Percentiles rank a stretch among this genome's conserved stretches.
Conservation (phyloP, 2,797 vertebrate species). For the Melanotaenia boesemani region DNA sequence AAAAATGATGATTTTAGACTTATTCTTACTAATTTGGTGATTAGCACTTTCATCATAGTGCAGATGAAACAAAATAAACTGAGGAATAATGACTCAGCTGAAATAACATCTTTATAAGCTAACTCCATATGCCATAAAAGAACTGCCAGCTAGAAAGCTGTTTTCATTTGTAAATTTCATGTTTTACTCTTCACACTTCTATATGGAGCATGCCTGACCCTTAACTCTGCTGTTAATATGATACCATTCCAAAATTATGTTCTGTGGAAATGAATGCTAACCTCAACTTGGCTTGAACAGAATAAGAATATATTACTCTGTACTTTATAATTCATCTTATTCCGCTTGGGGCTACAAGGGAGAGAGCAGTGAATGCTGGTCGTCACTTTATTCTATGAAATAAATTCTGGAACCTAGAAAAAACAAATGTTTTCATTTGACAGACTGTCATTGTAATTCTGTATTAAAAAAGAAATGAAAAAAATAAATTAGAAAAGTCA, state of each 20-base stretch:
- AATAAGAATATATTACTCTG: conserved; percentile 22
- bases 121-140: conserved; percentile 43
- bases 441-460: conserved; percentile 36
- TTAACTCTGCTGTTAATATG: conserved; percentile 41
- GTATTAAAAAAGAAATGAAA: neutral
- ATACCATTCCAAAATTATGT: conserved; percentile 28
- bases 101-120: conserved; percentile 28
- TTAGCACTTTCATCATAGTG: too few species aligned
- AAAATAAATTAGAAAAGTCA: conserved; percentile 4
- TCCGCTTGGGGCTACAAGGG: conserved; percentile 7
- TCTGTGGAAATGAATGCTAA: conserved; percentile 39
- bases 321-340: conserved; percentile 25
- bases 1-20: too few species aligned
- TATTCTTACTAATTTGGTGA: neutral
- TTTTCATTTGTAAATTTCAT: conserved; percentile 43
- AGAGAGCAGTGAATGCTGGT: conserved; percentile 14
- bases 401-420: conserved; percentile 33
- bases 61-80: neutral
- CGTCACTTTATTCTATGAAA: conserved; percentile 24
- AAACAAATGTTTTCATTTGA: conserved; percentile 25
- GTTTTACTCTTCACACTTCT: conserved; percentile 44
- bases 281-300: conserved; percentile 14
- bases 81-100: conserved; percentile 14
- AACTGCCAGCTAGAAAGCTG: conserved; percentile 53
- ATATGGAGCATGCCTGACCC: conserved; percentile 28